A percentile compares a stretch with the other conserved stretches of the same genome.
Evolutionary conservation across 1,140 invertebrate species (phyloP).

Genomic region (Seison nebaliae): DNA sequence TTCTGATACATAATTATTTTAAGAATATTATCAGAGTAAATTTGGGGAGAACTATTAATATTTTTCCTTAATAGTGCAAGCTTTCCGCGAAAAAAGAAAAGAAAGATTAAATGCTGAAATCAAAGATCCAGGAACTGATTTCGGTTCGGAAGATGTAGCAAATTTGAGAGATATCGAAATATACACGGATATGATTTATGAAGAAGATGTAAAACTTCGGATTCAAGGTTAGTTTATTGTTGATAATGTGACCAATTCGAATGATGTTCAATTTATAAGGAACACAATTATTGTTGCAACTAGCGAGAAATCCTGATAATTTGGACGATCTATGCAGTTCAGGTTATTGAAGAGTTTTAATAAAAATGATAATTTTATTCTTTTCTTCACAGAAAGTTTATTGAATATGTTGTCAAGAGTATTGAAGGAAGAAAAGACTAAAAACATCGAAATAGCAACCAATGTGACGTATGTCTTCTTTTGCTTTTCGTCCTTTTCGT

Average conservation of each 20-base stretch:
- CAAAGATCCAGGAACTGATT: slow-evolving; percentile 23
- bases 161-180: slow-evolving; percentile 47
- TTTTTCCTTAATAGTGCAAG: slow-evolving; percentile 10
- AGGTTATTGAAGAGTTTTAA: slow-evolving; percentile 35
- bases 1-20: too few species aligned
- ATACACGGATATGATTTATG: slow-evolving; percentile 83
- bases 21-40: too few species aligned
- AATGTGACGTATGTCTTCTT: slow-evolving; percentile 90
- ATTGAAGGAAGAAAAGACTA: slow-evolving; percentile 77
- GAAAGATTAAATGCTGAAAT: slow-evolving; percentile 22
- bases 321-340: slow-evolving; percentile 65
- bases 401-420: slow-evolving; percentile 73
- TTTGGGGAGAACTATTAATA: too few species aligned
- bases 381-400: slow-evolving; percentile 46
- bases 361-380: neutral
- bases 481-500: slow-evolving; percentile 77
- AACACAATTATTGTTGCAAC: slow-evolving; percentile 55
- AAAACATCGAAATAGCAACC: slow-evolving; percentile 72
- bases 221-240: slow-evolving; percentile 70
- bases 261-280: too few species aligned
- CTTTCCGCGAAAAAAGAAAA: slow-evolving; percentile 20
- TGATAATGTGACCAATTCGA: too few species aligned
- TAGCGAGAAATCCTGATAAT: slow-evolving; percentile 71
- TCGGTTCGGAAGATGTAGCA: slow-evolving; percentile 40
- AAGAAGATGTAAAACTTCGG: slow-evolving; percentile 51